phyloP scores from a whole-genome alignment of 2,888 invertebrate genomes.

The Tethea ocularis region DNA sequence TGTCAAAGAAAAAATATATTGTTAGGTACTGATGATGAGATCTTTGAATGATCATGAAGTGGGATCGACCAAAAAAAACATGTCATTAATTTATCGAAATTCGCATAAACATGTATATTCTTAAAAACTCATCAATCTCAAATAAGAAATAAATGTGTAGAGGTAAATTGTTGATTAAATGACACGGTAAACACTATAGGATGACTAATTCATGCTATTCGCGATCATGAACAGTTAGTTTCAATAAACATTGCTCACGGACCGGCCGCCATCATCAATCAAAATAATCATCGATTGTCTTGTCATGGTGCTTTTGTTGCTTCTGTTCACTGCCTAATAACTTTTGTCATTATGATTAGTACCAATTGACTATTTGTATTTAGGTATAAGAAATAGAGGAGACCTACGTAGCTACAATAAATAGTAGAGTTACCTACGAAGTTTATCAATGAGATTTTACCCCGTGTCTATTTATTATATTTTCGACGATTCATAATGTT shows the following conservation, averaged over 20 bases:
- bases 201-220: conserved; percentile 22
- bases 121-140: background rate
- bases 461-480: too few species aligned
- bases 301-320: conserved; percentile 41
- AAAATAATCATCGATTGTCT: conserved; percentile 71
- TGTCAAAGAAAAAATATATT: too few species aligned
- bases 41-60: background rate
- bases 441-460: too few species aligned
- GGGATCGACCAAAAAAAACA: background rate
- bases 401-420: background rate
- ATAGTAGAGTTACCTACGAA: too few species aligned
- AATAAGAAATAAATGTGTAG: background rate
- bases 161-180: conserved; percentile 1
- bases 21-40: background rate
- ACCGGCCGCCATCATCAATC: conserved; percentile 59
- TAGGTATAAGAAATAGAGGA: background rate
- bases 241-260: conserved; percentile 45
- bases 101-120: background rate
- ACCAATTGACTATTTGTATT: background rate
- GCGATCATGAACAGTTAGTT: conserved; percentile 42
- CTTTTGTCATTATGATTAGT: conserved; percentile 2
- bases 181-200: conserved; percentile 10
- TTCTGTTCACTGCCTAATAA: conserved; percentile 21
- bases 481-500: too few species aligned
- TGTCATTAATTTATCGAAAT: background rate